Conservation (phyloP, 2,113 vertebrate species). For the Peromyscus maniculatus region DNA sequence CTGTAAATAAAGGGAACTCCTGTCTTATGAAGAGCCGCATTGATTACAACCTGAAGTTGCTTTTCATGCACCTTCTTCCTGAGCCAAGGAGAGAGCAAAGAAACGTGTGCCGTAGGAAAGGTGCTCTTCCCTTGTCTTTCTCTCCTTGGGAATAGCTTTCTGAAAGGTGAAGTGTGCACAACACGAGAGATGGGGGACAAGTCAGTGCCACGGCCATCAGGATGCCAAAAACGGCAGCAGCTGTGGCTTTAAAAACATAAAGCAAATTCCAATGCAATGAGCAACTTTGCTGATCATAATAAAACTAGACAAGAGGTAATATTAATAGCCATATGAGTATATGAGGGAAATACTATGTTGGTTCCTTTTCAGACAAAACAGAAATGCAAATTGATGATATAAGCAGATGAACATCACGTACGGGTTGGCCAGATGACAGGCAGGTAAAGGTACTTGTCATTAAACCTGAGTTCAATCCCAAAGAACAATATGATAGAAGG, state of each 20-base stretch:
- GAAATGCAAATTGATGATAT: constrained; percentile 58
- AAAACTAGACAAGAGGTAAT: constrained; percentile 76
- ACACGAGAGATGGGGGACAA: constrained; percentile 12
- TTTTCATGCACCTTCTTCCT: constrained; percentile 68
- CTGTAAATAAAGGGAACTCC: constrained; percentile 75
- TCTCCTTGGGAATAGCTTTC: constrained; percentile 63
- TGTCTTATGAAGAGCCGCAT: constrained; percentile 72
- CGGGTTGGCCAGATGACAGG: background rate
- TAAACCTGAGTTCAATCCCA: background rate
- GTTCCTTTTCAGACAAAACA: constrained; percentile 73
- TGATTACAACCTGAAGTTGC: constrained; percentile 81
- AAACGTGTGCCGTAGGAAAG: constrained; percentile 60
- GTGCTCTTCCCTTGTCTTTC: constrained; percentile 44
- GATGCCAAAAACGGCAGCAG: constrained; percentile 59
- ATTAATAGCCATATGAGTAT: constrained; percentile 75
- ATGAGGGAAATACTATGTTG: constrained; percentile 72
- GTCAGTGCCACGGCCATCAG: constrained; percentile 8
- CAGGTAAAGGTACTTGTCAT: background rate
- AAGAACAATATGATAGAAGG: background rate
- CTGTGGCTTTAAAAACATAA: constrained; percentile 61
- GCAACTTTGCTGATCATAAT: constrained; percentile 68
- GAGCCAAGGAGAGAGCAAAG: constrained; percentile 72
- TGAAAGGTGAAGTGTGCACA: constrained; percentile 68
- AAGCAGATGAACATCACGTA: constrained; percentile 57
- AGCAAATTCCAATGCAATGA: constrained; percentile 71